These are phyloP conservation scores for Platycheirus albimanus DNA, from an alignment of 2,888 invertebrate species.

Conservation along the genomic window DNA sequence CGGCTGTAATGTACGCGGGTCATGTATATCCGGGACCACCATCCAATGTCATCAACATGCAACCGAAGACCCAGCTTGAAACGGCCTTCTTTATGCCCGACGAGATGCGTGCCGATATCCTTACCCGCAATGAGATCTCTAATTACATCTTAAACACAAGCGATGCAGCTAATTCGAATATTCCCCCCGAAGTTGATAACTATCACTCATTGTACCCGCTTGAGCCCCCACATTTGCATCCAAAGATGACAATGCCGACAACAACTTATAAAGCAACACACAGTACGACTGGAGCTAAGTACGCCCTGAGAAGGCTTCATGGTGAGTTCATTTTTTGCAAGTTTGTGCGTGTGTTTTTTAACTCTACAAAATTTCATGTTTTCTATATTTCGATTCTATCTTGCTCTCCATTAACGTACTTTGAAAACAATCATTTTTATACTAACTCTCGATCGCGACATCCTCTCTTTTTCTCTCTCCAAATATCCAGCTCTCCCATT, in stretches of 20 bases:
- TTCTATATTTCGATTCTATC: constrained; percentile 63
- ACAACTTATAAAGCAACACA: constrained; percentile 96
- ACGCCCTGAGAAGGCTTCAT: constrained; percentile 94
- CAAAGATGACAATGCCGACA: constrained; percentile 89
- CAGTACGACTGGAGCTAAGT: constrained; percentile 92
- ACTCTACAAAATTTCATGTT: constrained; percentile 36
- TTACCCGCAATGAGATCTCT: constrained; percentile 82
- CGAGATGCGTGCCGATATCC: constrained; percentile 86
- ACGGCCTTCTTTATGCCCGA: constrained; percentile 93
- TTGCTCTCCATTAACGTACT: constrained; percentile 45
- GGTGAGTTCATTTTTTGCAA: constrained; percentile 84
- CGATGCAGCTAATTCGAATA: constrained; percentile 84
- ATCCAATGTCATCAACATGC: constrained; percentile 82
- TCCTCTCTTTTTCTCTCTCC: constrained; percentile 43
- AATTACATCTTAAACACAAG: constrained; percentile 89
- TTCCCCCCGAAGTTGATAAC: constrained; percentile 94
- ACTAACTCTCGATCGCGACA: constrained; percentile 37
- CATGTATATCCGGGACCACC: constrained; percentile 83
- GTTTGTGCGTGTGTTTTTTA: constrained; percentile 16
- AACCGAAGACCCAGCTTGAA: constrained; percentile 82
- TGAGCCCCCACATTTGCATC: constrained; percentile 86
- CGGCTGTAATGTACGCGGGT: constrained; percentile 80
- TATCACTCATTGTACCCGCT: constrained; percentile 94
- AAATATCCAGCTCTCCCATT: too few relatives aligned
- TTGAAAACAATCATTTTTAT: neutral